A percentile compares a stretch with the other conserved stretches of the same genome.
These are phyloP conservation scores for Centruroides sculpturatus DNA, from an alignment of 1,140 invertebrate genomes.

Conservation along the genomic window DNA sequence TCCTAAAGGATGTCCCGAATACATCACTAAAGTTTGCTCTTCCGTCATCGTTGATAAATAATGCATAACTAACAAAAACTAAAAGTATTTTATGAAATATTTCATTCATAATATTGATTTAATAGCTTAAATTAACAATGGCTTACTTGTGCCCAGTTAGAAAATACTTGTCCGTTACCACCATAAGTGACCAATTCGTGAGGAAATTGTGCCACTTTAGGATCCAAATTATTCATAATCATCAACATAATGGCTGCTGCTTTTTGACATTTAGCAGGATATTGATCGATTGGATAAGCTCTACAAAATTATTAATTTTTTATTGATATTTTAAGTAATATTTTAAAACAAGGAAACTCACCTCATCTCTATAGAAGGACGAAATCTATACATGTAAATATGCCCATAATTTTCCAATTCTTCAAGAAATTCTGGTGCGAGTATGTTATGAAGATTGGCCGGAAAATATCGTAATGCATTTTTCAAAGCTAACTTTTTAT, in stretches of 20 bases:
- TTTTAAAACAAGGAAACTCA: constrained; percentile 20
- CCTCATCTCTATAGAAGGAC: constrained; percentile 35
- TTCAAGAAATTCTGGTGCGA: constrained; percentile 41
- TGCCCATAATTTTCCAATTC: constrained; percentile 46
- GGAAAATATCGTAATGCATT: constrained; percentile 52
- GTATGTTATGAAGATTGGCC: constrained; percentile 29
- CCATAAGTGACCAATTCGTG: constrained; percentile 46
- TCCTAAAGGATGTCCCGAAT: constrained; percentile 50
- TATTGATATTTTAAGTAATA: no score
- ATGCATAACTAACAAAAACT: constrained; percentile 47
- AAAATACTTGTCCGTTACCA: constrained; percentile 53
- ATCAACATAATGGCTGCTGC: constrained; percentile 49
- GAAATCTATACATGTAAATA: constrained; percentile 54
- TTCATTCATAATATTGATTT: background rate
- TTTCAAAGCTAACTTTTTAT: constrained; percentile 35
- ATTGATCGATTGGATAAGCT: constrained; percentile 43
- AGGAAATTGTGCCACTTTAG: constrained; percentile 38
- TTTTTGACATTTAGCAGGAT: constrained; percentile 35
- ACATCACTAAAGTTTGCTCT: constrained; percentile 46
- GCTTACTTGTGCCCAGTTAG: constrained; percentile 50
- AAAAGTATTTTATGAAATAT: constrained; percentile 9
- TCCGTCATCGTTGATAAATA: constrained; percentile 44
- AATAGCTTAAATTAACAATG: background rate
- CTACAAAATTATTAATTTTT: constrained; percentile 21
- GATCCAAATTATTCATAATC: constrained; percentile 52